Evolutionary conservation across 2,888 invertebrate species (phyloP).

Genomic region (Melinopterus prodromus): DNA sequence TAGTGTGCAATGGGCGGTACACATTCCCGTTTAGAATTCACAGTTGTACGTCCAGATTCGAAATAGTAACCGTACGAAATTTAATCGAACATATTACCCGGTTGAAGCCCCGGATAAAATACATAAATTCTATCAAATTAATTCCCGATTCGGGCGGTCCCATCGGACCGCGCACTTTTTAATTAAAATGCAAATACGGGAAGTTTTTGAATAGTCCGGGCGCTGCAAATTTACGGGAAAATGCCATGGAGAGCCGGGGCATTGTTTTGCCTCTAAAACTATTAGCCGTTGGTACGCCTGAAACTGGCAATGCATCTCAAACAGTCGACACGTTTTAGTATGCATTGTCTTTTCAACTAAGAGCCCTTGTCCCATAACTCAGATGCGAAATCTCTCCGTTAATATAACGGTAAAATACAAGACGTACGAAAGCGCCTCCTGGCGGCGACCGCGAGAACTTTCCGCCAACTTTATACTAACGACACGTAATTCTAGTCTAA

Average conservation of each 20-base stretch:
- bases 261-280: not conserved
- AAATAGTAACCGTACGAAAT: not conserved
- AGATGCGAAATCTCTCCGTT: not conserved
- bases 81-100: conserved; percentile 17
- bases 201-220: not conserved
- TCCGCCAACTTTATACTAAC: not conserved
- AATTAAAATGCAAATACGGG: conserved; percentile 19
- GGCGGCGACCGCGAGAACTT: not conserved
- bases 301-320: conserved; percentile 4
- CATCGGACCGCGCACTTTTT: not conserved
- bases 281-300: not conserved
- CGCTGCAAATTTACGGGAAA: conserved; percentile 4
- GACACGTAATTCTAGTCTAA: not conserved
- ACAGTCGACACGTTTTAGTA: not conserved
- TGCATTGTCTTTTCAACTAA: conserved; percentile 4
- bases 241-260: not conserved
- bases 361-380: not conserved
- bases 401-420: conserved; percentile 4
- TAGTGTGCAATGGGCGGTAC: not conserved
- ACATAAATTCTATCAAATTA: conserved; percentile 22
- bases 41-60: not conserved
- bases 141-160: conserved; percentile 18
- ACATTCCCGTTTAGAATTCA: not conserved
- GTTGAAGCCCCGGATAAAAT: conserved; percentile 20
- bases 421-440: not conserved